Conservation (phyloP, 2,888 invertebrate species). For the Melanostoma scalare region DNA sequence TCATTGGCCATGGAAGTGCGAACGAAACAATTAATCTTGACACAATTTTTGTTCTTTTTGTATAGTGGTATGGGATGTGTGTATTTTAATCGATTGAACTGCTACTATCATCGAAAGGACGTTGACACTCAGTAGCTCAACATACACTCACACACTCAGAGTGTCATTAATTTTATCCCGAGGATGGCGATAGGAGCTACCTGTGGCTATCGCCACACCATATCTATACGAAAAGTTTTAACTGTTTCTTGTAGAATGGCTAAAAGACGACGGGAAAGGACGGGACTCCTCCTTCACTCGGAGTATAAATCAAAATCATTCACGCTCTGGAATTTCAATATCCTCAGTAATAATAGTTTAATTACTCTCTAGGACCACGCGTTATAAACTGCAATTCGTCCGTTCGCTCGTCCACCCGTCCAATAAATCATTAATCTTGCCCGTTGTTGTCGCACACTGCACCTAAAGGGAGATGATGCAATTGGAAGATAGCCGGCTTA, state of each 20-base stretch:
- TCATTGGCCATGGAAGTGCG: conserved; percentile 76
- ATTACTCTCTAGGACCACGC: conserved; percentile 62
- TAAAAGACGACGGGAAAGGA: conserved; percentile 42
- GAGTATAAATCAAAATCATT: conserved; percentile 81
- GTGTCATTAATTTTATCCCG: conserved; percentile 67
- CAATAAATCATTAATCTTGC: conserved; percentile 65
- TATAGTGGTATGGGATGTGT: conserved; percentile 1
- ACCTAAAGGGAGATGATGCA: not conserved
- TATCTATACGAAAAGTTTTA: conserved; percentile 71
- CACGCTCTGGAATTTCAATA: conserved; percentile 77
- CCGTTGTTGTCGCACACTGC: conserved; percentile 44
- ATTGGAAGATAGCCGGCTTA: conserved; percentile 48
- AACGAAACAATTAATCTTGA: conserved; percentile 81
- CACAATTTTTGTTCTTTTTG: conserved; percentile 75
- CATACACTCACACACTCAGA: conserved; percentile 40
- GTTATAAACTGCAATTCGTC: conserved; percentile 33
- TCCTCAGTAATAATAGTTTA: conserved; percentile 71
- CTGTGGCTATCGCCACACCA: conserved; percentile 80
- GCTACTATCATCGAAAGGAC: conserved; percentile 50
- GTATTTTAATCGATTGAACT: conserved; percentile 50
- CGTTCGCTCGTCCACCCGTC: conserved; percentile 2
- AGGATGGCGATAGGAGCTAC: conserved; percentile 72
- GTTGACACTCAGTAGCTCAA: conserved; percentile 60
- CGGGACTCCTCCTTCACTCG: conserved; percentile 22
- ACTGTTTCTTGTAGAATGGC: conserved; percentile 31